A percentile compares a stretch with the other conserved stretches of the same genome.
phyloP scores from a whole-genome alignment of 2,113 vertebrate genomes.

The Podocnemis expansa region DNA sequence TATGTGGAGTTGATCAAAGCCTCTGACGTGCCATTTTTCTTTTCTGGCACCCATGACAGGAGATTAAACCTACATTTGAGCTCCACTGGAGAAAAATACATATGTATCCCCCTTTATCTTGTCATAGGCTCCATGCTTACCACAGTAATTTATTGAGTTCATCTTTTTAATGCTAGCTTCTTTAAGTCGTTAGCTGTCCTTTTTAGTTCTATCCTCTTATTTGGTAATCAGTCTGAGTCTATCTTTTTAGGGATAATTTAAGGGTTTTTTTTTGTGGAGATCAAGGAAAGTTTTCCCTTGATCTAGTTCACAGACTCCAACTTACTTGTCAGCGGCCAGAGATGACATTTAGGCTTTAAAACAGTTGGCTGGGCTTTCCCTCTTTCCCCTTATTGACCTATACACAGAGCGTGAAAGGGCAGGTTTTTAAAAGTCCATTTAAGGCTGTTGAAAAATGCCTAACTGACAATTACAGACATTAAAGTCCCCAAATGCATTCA shows the following conservation, averaged over 20 bases:
- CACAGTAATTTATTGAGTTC: constrained; percentile 59
- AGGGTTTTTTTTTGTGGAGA: constrained; percentile 34
- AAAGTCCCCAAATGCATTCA: not conserved
- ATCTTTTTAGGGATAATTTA: constrained; percentile 14
- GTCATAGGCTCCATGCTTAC: constrained; percentile 52
- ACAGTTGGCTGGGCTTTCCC: not conserved
- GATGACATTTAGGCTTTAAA: not conserved
- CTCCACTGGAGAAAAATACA: not conserved
- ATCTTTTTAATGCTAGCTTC: constrained; percentile 56
- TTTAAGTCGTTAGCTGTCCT: constrained; percentile 53
- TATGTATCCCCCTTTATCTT: not conserved
- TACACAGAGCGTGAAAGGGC: not conserved
- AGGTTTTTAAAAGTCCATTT: not conserved
- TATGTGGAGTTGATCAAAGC: constrained; percentile 51
- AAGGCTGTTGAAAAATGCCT: not conserved
- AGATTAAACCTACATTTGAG: constrained; percentile 46
- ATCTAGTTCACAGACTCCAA: constrained; percentile 51
- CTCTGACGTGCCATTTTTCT: constrained; percentile 6
- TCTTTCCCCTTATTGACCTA: not conserved
- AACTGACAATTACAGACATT: not conserved
- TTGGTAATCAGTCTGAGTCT: constrained; percentile 61
- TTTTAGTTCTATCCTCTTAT: constrained; percentile 65
- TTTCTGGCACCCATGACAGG: constrained; percentile 45
- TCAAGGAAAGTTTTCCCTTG: constrained; percentile 57
- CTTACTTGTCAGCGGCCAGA: not conserved